These are phyloP conservation scores for Chaetorhynchus papuensis DNA, from an alignment of 2,113 vertebrate species.

Conservation along the genomic window DNA sequence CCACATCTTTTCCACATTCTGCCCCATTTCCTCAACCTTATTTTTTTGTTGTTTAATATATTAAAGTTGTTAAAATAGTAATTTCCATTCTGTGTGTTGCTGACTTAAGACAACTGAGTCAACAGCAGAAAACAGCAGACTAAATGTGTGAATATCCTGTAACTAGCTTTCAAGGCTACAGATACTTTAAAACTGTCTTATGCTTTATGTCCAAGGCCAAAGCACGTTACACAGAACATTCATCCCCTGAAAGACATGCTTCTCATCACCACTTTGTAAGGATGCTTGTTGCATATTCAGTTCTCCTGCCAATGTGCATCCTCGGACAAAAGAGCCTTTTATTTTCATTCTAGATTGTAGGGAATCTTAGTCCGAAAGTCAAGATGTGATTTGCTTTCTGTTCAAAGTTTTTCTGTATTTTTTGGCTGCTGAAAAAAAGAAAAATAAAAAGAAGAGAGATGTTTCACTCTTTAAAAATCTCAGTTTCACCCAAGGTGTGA, in stretches of 20 bases:
- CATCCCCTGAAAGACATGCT: background rate
- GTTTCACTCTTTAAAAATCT: background rate
- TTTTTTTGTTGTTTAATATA: background rate
- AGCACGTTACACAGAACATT: background rate
- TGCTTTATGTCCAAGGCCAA: background rate
- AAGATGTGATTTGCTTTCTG: background rate
- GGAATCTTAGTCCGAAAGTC: background rate
- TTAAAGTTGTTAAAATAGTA: background rate
- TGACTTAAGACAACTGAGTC: background rate
- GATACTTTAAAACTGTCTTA: background rate
- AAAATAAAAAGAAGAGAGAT: background rate
- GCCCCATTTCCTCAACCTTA: accelerated
- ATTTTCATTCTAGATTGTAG: background rate
- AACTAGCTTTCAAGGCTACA: background rate
- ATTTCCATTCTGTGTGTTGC: background rate
- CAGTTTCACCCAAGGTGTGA: background rate
- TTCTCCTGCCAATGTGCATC: background rate
- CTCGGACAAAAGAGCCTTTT: background rate
- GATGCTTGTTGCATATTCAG: background rate
- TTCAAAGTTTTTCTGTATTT: background rate
- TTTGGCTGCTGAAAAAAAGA: background rate
- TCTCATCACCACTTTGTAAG: background rate
- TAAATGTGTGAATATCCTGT: background rate
- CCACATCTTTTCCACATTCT: background rate
- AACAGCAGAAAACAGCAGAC: background rate